These are phyloP conservation scores for Oreotrochilus melanogaster DNA, from an alignment of 2,113 vertebrate species.

Conservation along the genomic window DNA sequence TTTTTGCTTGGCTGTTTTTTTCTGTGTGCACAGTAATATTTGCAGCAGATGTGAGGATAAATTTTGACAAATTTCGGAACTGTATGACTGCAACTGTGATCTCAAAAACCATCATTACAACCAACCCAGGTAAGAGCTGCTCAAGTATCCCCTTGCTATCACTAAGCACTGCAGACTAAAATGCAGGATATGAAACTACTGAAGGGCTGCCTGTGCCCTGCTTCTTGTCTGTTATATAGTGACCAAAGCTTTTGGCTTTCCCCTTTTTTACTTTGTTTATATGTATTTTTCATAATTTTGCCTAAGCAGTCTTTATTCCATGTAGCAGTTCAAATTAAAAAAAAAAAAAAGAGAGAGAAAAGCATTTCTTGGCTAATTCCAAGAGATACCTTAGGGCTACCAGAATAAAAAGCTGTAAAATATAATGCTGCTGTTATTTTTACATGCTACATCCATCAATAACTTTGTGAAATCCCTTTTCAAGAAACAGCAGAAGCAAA, in stretches of 20 bases:
- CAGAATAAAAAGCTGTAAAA: background rate
- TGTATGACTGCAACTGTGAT: slow-evolving; percentile 91
- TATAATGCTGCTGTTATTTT: background rate
- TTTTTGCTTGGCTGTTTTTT: background rate
- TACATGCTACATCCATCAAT: background rate
- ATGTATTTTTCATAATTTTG: background rate
- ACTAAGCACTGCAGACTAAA: background rate
- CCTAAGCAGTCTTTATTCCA: background rate
- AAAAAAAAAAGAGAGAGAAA: background rate
- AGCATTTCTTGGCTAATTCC: background rate
- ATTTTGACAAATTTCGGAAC: slow-evolving; percentile 92
- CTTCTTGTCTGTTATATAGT: background rate
- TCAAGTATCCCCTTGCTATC: background rate
- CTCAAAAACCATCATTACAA: slow-evolving; percentile 94
- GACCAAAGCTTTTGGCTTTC: background rate
- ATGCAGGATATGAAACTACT: too few relatives aligned
- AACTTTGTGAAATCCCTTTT: background rate
- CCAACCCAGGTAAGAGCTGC: slow-evolving; percentile 89
- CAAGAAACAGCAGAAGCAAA: slow-evolving; percentile 92
- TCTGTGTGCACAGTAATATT: slow-evolving; percentile 88
- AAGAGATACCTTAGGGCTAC: accelerated
- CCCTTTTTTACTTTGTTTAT: background rate
- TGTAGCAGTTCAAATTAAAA: background rate
- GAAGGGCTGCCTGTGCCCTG: background rate
- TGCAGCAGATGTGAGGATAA: slow-evolving; percentile 90